phyloP scores from a whole-genome alignment of 2,113 vertebrate genomes.

The Cephalopterus ornatus region DNA sequence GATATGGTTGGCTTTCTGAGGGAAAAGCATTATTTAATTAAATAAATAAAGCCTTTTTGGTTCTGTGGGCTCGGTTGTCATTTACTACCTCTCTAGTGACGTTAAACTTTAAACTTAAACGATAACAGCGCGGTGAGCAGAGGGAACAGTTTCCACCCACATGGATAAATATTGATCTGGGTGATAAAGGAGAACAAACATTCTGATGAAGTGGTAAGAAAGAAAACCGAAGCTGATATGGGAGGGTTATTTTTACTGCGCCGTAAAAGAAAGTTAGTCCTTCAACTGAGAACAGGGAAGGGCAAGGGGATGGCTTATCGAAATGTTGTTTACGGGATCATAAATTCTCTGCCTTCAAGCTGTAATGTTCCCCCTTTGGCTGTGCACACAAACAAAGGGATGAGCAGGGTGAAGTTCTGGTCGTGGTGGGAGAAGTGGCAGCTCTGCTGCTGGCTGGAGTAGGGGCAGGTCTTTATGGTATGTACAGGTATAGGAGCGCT shows the following conservation, averaged over 20 bases:
- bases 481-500: not conserved
- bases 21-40: not conserved
- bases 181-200: constrained; percentile 64
- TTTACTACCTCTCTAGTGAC: not conserved
- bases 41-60: constrained; percentile 18
- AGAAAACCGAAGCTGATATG: constrained; percentile 1
- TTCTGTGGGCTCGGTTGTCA: not conserved
- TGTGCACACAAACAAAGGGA: constrained; percentile 22
- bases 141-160: constrained; percentile 58
- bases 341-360: constrained; percentile 50
- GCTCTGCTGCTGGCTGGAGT: not conserved
- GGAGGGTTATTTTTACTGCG: constrained; percentile 34
- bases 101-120: constrained; percentile 60
- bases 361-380: not conserved
- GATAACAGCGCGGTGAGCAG: not conserved
- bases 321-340: constrained; percentile 14
- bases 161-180: constrained; percentile 58
- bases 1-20: not conserved
- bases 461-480: not conserved
- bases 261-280: constrained; percentile 43
- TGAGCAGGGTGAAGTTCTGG: not conserved
- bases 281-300: constrained; percentile 53
- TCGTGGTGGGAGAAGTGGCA: not conserved
- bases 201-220: constrained; percentile 24
- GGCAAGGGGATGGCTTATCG: constrained; percentile 44